These are phyloP conservation scores for Heterodera filipjevi DNA, from an alignment of 2,888 invertebrate species.

Conservation along the genomic window DNA sequence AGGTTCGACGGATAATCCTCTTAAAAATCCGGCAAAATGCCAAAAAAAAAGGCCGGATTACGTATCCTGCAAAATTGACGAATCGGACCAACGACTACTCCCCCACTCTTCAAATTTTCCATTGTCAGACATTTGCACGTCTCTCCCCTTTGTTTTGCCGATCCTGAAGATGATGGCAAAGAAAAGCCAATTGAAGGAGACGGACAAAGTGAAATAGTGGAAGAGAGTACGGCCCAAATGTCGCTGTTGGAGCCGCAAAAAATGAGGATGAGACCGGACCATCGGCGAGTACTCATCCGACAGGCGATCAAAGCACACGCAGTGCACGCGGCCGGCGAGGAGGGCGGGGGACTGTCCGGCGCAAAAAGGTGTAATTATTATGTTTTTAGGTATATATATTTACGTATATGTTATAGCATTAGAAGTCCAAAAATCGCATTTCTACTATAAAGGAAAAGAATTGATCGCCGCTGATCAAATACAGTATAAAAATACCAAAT, in stretches of 20 bases:
- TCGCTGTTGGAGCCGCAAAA: not conserved
- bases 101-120: not conserved
- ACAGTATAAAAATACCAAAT: too few species aligned
- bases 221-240: not conserved
- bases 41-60: too few species aligned
- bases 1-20: too few species aligned
- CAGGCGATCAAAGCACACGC: not conserved
- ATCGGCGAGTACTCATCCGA: not conserved
- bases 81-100: too few species aligned
- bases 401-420: too few species aligned
- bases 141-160: not conserved
- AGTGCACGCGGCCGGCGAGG: not conserved
- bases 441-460: too few species aligned
- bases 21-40: too few species aligned
- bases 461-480: too few species aligned
- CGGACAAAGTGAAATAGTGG: not conserved
- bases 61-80: too few species aligned
- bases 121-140: not conserved
- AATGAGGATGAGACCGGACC: not conserved
- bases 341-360: not conserved
- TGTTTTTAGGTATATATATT: too few species aligned
- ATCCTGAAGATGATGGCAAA: not conserved
- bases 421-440: too few species aligned
- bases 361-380: constrained; percentile 10
- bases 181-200: not conserved